phyloP scores from a whole-genome alignment of 1,140 invertebrate genomes.

The Ceratina calcarata region DNA sequence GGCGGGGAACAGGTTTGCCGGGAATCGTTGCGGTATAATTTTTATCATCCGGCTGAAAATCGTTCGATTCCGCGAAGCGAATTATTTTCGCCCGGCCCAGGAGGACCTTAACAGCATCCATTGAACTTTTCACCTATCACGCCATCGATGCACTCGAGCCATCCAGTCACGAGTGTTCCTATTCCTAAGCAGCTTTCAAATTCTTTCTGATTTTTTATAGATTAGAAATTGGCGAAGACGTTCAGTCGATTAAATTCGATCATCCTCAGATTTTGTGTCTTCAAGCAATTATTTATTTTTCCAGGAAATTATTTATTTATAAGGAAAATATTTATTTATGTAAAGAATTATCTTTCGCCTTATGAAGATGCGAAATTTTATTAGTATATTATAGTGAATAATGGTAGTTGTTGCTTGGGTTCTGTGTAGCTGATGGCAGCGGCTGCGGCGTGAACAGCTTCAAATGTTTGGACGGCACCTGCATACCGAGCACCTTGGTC shows the following conservation, averaged over 20 bases:
- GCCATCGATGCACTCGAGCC: constrained; percentile 60
- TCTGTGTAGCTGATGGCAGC: constrained; percentile 67
- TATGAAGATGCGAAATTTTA: no score
- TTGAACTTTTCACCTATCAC: constrained; percentile 79
- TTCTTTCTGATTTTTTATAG: constrained; percentile 15
- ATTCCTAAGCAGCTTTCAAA: constrained; percentile 34
- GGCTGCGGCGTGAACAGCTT: constrained; percentile 87
- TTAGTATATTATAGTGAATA: not conserved
- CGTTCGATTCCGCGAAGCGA: not conserved
- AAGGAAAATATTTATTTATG: no score
- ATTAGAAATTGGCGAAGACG: not conserved
- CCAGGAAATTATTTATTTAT: no score
- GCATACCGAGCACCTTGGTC: constrained; percentile 90
- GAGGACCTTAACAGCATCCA: constrained; percentile 56
- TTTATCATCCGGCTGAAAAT: constrained; percentile 17
- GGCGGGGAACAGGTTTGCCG: not conserved
- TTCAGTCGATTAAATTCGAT: no score
- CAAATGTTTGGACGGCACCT: constrained; percentile 91
- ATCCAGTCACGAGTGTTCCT: constrained; percentile 17
- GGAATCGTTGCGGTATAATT: not conserved
- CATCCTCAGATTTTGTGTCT: no score
- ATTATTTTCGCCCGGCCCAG: constrained; percentile 4
- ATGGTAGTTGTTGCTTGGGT: not conserved
- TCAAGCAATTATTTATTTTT: no score
- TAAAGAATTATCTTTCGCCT: no score